Conservation (phyloP, 2,113 vertebrate species). For the Pelecanus crispus region DNA sequence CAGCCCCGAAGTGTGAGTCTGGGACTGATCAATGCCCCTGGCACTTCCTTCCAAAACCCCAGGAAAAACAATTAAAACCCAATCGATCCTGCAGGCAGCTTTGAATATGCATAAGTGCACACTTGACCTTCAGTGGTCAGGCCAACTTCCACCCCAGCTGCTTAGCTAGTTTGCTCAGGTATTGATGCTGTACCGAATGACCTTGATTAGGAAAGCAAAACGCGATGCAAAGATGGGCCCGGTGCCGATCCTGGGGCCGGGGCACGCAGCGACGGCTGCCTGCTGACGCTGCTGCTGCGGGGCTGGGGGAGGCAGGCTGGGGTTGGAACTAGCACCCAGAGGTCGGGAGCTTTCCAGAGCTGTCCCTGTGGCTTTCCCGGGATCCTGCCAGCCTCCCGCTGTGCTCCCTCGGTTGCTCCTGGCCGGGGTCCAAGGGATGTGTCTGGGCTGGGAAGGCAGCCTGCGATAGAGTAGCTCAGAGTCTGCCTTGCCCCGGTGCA, state of each 20-base stretch:
- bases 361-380: neutral
- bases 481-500: neutral
- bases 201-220: slow-evolving; percentile 55
- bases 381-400: neutral
- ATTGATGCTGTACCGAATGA: slow-evolving; percentile 11
- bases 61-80: slow-evolving; percentile 99
- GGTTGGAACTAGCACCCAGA: neutral
- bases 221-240: neutral
- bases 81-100: slow-evolving; percentile 87
- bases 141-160: slow-evolving; percentile 55
- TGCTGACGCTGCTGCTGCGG: neutral
- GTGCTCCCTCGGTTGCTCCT: neutral
- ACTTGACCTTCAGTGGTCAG: slow-evolving; percentile 96
- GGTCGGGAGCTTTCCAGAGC: neutral
- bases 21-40: slow-evolving; percentile 94
- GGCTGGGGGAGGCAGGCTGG: neutral
- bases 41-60: slow-evolving; percentile 96
- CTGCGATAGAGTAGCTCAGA: rapidly evolving
- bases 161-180: slow-evolving; percentile 69
- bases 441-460: neutral
- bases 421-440: neutral
- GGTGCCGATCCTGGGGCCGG: neutral
- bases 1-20: slow-evolving; percentile 72
- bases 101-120: slow-evolving; percentile 99
- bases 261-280: rapidly evolving